Percentiles rank a stretch among this genome's conserved stretches.
Evolutionary conservation across 2,888 invertebrate species (phyloP).

Genomic region (Dryobota labecula): DNA sequence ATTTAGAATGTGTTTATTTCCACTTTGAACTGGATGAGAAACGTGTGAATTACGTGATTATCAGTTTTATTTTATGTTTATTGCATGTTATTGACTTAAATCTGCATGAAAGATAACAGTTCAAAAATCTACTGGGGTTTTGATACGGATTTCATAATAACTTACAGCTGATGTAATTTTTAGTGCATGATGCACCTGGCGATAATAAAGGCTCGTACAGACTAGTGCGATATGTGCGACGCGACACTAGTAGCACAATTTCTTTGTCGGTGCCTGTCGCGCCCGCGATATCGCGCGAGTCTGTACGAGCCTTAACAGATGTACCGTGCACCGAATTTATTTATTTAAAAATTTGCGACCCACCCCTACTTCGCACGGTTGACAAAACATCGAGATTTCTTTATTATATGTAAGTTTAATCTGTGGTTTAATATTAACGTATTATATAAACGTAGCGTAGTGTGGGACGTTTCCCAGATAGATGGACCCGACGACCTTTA

Average conservation of each 20-base stretch:
- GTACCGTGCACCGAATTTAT: background rate
- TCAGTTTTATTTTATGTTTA: constrained; percentile 12
- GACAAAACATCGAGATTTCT: too few relatives aligned
- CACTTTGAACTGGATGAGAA: constrained; percentile 38
- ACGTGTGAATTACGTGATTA: constrained; percentile 37
- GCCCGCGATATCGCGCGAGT: too few relatives aligned
- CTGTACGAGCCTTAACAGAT: too few relatives aligned
- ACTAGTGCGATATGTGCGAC: too few relatives aligned
- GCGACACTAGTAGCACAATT: too few relatives aligned
- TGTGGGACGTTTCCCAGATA: too few relatives aligned
- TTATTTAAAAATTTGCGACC: background rate
- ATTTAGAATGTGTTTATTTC: constrained; percentile 29
- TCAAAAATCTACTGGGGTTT: background rate
- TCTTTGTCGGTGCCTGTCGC: too few relatives aligned
- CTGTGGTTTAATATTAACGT: too few relatives aligned
- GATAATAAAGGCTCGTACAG: too few relatives aligned
- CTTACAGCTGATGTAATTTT: background rate
- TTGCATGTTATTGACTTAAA: constrained; percentile 1
- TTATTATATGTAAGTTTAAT: too few relatives aligned
- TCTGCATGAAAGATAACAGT: constrained; percentile 9
- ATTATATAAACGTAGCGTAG: too few relatives aligned
- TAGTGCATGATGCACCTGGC: background rate
- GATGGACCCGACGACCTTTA: too few relatives aligned
- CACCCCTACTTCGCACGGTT: background rate
- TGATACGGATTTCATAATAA: constrained; percentile 5